Evolutionary conservation across 2,797 vertebrate genomes (phyloP).

Genomic region (Catharus ustulatus): DNA sequence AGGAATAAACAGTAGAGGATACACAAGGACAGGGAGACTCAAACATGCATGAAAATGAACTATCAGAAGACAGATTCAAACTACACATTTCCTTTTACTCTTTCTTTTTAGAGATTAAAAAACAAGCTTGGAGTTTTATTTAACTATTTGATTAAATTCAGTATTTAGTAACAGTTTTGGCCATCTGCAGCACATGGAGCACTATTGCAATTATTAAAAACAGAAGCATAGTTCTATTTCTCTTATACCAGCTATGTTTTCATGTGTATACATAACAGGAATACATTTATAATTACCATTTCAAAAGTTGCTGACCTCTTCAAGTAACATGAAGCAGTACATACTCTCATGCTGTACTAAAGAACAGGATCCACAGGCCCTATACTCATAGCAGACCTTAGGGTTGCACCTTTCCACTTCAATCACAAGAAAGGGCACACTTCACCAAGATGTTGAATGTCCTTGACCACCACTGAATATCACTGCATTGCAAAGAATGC

Average conservation of each 20-base stretch:
- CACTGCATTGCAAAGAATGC: neutral
- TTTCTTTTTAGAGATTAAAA: neutral
- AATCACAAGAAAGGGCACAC: neutral
- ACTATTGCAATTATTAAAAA: neutral
- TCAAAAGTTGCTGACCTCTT: neutral
- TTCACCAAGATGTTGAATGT: neutral
- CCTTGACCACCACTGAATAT: neutral
- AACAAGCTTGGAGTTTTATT: neutral
- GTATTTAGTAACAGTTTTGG: neutral
- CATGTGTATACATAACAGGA: neutral
- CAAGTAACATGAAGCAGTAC: neutral
- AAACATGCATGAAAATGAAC: neutral
- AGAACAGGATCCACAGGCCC: neutral
- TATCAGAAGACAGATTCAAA: neutral
- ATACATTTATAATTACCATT: neutral
- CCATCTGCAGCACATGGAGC: neutral
- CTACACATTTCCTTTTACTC: neutral
- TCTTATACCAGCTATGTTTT: neutral
- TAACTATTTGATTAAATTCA: neutral
- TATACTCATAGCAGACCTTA: neutral
- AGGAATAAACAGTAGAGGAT: neutral
- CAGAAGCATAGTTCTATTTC: neutral
- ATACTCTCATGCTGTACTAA: neutral
- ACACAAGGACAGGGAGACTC: neutral
- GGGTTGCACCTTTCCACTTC: neutral